Evolutionary conservation across 2,113 vertebrate species (phyloP).

Genomic region (Ammodytes marinus): DNA sequence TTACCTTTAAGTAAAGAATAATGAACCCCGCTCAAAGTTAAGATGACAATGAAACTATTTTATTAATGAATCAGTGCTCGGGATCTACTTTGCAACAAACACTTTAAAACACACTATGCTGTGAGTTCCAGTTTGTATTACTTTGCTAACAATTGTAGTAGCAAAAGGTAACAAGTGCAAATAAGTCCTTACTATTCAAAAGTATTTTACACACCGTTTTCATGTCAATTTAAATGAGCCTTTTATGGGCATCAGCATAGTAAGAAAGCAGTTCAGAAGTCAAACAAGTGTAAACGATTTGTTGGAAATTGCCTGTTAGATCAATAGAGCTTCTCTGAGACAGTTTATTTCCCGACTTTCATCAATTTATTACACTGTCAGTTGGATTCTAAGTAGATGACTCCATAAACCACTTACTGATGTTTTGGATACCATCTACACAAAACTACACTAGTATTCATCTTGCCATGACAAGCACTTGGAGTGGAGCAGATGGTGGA

Average conservation of each 20-base stretch:
- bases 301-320: constrained; percentile 29
- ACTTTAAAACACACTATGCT: background rate
- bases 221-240: background rate
- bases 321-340: constrained; percentile 26
- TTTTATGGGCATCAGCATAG: background rate
- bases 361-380: constrained; percentile 47
- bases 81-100: background rate
- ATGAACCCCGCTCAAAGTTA: constrained; percentile 68
- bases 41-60: constrained; percentile 72
- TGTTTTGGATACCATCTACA: constrained; percentile 68
- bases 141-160: constrained; percentile 12
- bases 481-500: constrained; percentile 56
- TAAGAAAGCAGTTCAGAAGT: background rate
- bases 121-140: constrained; percentile 20
- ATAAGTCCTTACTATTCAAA: background rate
- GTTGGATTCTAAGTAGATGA: constrained; percentile 43
- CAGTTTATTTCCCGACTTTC: constrained; percentile 41
- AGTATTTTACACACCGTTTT: background rate
- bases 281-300: constrained; percentile 9
- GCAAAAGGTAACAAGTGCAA: background rate
- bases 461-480: constrained; percentile 63
- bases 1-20: constrained; percentile 84
- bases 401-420: constrained; percentile 53
- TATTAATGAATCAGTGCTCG: constrained; percentile 45
- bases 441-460: constrained; percentile 53